Evolutionary conservation across 1,140 invertebrate genomes (phyloP).

Genomic region (Chlorops oryzae): DNA sequence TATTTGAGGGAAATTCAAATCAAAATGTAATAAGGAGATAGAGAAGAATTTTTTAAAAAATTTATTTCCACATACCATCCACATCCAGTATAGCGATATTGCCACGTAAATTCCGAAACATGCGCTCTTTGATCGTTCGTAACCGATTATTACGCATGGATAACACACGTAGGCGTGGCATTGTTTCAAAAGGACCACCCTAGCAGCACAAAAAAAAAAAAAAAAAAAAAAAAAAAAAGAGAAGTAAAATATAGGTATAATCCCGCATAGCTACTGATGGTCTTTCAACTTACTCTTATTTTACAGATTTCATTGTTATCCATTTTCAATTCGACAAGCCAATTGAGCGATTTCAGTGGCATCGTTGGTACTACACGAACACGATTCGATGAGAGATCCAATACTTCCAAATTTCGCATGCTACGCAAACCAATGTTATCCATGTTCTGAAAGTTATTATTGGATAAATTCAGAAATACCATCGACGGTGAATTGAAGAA

Average conservation of each 20-base stretch:
- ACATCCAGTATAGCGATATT: slow-evolving; percentile 79
- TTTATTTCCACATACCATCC: slow-evolving; percentile 58
- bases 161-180: slow-evolving; percentile 72
- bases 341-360: slow-evolving; percentile 63
- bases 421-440: slow-evolving; percentile 66
- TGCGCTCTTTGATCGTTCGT: slow-evolving; percentile 64
- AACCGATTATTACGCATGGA: slow-evolving; percentile 74
- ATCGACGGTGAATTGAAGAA: slow-evolving; percentile 72
- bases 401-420: slow-evolving; percentile 68
- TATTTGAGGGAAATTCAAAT: slow-evolving; percentile 31
- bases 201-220: slow-evolving; percentile 18
- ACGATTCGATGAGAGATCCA: slow-evolving; percentile 72
- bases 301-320: slow-evolving; percentile 69
- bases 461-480: slow-evolving; percentile 74
- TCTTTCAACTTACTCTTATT: slow-evolving; percentile 48
- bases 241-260: not conserved
- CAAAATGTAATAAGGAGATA: not conserved
- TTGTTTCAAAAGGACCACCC: slow-evolving; percentile 69
- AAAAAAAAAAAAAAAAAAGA: not conserved
- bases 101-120: slow-evolving; percentile 66
- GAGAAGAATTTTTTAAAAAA: not conserved
- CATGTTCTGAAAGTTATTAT: slow-evolving; percentile 65
- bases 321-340: slow-evolving; percentile 76
- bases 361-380: slow-evolving; percentile 63
- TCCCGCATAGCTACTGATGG: not conserved